Conservation (phyloP, 2,797 vertebrate species). For the Sebastes minor region DNA sequence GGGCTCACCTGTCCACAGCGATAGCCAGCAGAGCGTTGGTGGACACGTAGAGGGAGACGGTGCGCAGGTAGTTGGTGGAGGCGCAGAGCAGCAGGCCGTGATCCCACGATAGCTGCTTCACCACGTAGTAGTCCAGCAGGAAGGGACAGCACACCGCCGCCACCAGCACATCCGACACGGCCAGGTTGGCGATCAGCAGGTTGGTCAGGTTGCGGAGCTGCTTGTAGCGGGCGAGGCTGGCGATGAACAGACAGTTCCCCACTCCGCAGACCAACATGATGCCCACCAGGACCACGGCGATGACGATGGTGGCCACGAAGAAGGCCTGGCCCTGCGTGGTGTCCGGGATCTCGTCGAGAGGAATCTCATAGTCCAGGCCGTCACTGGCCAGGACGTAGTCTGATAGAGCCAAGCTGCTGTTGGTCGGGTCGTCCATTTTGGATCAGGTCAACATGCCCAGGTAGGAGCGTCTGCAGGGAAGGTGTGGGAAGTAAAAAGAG, state of each 20-base stretch:
- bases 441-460: conserved; percentile 22
- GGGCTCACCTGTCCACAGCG: conserved; percentile 90
- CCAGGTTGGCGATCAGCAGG: conserved; percentile 92
- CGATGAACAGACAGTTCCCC: conserved; percentile 92
- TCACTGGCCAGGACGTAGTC: conserved; percentile 76
- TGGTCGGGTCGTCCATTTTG: conserved; percentile 25
- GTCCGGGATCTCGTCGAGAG: conserved; percentile 85
- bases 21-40: conserved; percentile 95
- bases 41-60: conserved; percentile 92
- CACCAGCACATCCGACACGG: conserved; percentile 93
- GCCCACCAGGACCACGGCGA: conserved; percentile 85
- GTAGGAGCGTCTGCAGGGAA: not conserved
- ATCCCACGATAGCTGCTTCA: conserved; percentile 92
- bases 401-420: conserved; percentile 17
- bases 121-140: conserved; percentile 95
- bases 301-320: conserved; percentile 87
- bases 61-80: conserved; percentile 91
- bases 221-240: conserved; percentile 88
- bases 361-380: conserved; percentile 84
- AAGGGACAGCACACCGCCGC: conserved; percentile 94
- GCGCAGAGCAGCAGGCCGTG: conserved; percentile 91
- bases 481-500: too few species aligned
- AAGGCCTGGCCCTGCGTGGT: conserved; percentile 88
- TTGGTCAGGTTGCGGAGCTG: conserved; percentile 93
- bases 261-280: conserved; percentile 94